phyloP scores from a whole-genome alignment of 2,888 invertebrate species.

The Conomelus anceps region DNA sequence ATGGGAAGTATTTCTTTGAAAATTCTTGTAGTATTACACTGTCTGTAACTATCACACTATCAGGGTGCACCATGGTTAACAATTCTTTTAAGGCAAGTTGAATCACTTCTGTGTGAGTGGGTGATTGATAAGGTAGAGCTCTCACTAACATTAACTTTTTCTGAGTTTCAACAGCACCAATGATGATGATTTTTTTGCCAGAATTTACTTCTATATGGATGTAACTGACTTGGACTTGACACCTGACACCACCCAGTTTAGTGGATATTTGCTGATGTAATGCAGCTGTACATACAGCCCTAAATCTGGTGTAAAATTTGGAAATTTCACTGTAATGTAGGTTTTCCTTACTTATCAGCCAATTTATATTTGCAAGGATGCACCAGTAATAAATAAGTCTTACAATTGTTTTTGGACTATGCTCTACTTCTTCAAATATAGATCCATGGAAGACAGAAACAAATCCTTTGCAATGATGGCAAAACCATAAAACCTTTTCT shows the following conservation, averaged over 20 bases:
- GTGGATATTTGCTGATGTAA: no score
- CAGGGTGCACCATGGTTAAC: neutral
- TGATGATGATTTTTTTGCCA: neutral
- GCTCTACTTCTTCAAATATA: neutral
- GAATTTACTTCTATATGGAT: neutral
- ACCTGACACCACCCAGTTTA: neutral
- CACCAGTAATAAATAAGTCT: neutral
- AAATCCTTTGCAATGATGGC: neutral
- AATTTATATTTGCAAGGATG: neutral
- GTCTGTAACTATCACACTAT: neutral
- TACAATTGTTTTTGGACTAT: neutral
- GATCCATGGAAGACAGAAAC: neutral
- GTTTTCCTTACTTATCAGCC: neutral
- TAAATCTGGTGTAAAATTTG: neutral
- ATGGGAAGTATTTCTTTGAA: neutral
- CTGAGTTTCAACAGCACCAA: neutral
- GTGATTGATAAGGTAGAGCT: neutral
- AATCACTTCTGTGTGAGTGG: neutral
- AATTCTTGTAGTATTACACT: neutral
- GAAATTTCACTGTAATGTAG: neutral
- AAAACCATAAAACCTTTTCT: neutral
- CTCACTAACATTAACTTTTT: neutral
- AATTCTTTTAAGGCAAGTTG: neutral
- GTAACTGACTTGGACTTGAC: neutral
- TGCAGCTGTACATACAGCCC: neutral